These are phyloP conservation scores for Anolis carolinensis DNA, from an alignment of 2,113 vertebrate species.

Conservation along the genomic window DNA sequence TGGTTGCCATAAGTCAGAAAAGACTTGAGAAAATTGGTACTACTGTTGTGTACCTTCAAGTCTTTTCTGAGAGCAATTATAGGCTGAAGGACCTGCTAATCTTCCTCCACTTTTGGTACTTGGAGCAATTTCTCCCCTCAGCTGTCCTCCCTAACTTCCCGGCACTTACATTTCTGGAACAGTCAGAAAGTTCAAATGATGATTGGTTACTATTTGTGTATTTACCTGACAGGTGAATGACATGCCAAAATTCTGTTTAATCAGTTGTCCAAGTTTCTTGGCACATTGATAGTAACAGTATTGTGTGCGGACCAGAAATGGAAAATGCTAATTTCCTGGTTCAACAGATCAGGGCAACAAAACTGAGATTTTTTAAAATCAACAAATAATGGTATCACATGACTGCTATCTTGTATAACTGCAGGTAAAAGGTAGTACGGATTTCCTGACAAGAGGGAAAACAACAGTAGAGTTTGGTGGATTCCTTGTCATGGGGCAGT, in stretches of 20 bases:
- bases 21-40: too few species aligned
- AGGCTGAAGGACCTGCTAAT: too few species aligned
- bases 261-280: rapidly evolving
- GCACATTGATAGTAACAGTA: neutral
- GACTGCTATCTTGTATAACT: neutral
- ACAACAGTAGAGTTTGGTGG: too few species aligned
- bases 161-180: rapidly evolving
- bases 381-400: neutral
- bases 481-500: too few species aligned
- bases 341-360: neutral
- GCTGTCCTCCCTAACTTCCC: too few species aligned
- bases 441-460: too few species aligned
- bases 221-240: rapidly evolving
- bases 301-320: neutral
- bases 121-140: too few species aligned
- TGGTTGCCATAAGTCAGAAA: too few species aligned
- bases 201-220: rapidly evolving
- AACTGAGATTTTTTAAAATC: neutral
- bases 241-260: rapidly evolving
- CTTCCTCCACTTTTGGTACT: too few species aligned
- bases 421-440: too few species aligned
- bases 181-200: rapidly evolving
- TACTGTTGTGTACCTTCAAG: too few species aligned
- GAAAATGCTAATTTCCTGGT: neutral
- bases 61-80: too few species aligned